A percentile compares a stretch with the other conserved stretches of the same genome.
Evolutionary conservation across 2,888 invertebrate genomes (phyloP).

Genomic region (Beris chalybata): DNA sequence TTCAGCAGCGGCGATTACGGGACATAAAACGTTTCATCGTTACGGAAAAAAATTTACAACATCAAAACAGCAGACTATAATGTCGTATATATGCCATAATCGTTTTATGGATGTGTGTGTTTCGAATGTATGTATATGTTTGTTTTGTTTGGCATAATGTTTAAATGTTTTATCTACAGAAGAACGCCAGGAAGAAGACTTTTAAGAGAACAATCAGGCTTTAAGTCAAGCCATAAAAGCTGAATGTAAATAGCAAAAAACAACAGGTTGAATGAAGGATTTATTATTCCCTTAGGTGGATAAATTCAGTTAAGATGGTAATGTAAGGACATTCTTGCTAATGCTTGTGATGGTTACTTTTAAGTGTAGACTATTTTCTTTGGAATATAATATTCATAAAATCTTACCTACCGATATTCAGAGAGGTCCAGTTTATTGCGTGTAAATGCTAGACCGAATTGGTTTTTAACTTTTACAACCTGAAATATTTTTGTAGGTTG

Average conservation of each 20-base stretch:
- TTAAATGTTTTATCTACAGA: conserved; percentile 16
- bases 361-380: too few relatives aligned
- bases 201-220: conserved; percentile 30
- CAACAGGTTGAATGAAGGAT: conserved; percentile 18
- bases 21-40: conserved; percentile 32
- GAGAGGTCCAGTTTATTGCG: too few relatives aligned
- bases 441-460: too few relatives aligned
- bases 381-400: too few relatives aligned
- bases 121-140: conserved; percentile 8
- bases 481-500: too few relatives aligned
- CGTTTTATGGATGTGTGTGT: conserved; percentile 14
- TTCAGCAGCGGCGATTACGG: conserved; percentile 30
- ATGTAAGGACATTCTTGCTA: too few relatives aligned
- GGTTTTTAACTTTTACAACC: too few relatives aligned
- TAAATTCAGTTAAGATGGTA: too few relatives aligned
- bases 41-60: conserved; percentile 30
- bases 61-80: conserved; percentile 17
- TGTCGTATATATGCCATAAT: conserved; percentile 16
- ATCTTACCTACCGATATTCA: too few relatives aligned
- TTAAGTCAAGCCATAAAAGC: conserved; percentile 25
- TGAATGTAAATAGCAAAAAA: conserved; percentile 26
- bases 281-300: too few relatives aligned
- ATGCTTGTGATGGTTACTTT: too few relatives aligned
- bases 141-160: conserved; percentile 20
- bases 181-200: conserved; percentile 17